phyloP scores from a whole-genome alignment of 2,113 vertebrate species.

The Oreochromis aureus region DNA sequence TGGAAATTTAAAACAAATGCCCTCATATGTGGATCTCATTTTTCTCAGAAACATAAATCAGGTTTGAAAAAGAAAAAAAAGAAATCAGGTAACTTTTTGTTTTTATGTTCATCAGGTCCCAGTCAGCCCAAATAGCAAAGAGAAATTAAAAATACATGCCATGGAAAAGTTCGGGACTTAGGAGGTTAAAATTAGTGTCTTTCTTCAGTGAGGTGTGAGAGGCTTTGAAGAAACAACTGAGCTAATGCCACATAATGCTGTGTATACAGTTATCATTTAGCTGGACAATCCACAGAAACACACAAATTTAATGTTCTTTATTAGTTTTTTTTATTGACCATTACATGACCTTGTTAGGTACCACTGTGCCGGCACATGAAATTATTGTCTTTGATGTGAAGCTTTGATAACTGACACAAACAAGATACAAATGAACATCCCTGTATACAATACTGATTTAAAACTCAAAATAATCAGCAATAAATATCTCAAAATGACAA shows the following conservation, averaged over 20 bases:
- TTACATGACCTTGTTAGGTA: conserved; percentile 48
- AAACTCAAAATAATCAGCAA: conserved; percentile 32
- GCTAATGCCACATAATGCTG: neutral
- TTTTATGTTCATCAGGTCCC: too few species aligned
- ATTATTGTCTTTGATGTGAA: conserved; percentile 30
- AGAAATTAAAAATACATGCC: too few species aligned
- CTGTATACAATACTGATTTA: conserved; percentile 39
- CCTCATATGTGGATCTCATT: too few species aligned
- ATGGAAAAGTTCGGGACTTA: too few species aligned
- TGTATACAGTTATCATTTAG: too few species aligned
- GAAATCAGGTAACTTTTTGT: too few species aligned
- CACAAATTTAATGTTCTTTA: conserved; percentile 44
- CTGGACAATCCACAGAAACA: neutral
- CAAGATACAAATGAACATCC: conserved; percentile 47
- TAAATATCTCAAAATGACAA: conserved; percentile 20
- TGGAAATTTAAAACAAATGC: too few species aligned
- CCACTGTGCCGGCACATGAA: conserved; percentile 39
- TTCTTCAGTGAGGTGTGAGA: neutral
- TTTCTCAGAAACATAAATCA: too few species aligned
- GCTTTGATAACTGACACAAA: conserved; percentile 66
- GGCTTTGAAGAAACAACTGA: neutral
- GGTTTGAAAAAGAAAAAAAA: too few species aligned
- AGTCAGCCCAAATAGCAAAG: too few species aligned
- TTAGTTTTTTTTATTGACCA: conserved; percentile 56
- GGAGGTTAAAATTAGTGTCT: neutral